phyloP scores from a whole-genome alignment of 2,888 invertebrate genomes.

The Chrysolina americana region DNA sequence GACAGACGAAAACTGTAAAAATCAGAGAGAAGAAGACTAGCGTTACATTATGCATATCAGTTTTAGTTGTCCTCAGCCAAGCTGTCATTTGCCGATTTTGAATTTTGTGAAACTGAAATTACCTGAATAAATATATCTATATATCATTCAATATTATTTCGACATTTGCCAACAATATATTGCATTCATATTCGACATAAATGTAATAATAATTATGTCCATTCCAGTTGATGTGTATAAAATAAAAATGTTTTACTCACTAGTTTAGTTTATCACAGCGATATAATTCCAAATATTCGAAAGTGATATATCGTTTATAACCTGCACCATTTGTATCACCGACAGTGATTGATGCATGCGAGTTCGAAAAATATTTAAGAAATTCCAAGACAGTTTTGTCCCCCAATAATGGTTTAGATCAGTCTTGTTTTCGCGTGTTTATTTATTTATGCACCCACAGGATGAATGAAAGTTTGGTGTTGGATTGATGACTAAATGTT shows the following conservation, averaged over 20 bases:
- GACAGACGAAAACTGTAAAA: too few species aligned
- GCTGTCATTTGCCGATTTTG: too few species aligned
- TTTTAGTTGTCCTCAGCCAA: too few species aligned
- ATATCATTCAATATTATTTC: too few species aligned
- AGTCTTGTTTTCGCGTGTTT: not conserved
- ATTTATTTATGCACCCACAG: not conserved
- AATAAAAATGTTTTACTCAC: not conserved
- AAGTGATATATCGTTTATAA: slow-evolving; percentile 16
- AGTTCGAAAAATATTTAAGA: not conserved
- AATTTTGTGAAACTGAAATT: too few species aligned
- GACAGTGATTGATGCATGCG: slow-evolving; percentile 3
- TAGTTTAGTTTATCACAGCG: not conserved
- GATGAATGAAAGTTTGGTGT: too few species aligned
- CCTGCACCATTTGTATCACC: slow-evolving; percentile 12
- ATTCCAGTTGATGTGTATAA: not conserved
- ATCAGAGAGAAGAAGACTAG: too few species aligned
- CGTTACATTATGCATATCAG: too few species aligned
- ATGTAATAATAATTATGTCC: not conserved
- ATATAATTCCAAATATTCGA: slow-evolving; percentile 18
- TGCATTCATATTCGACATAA: not conserved
- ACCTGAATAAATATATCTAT: too few species aligned
- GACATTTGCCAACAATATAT: too few species aligned
- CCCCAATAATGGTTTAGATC: not conserved
- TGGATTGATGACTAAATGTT: not conserved
- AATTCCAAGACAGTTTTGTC: not conserved